Evolutionary conservation across 1,140 invertebrate genomes (phyloP).

Genomic region (Pseudomyrmex gracilis): DNA sequence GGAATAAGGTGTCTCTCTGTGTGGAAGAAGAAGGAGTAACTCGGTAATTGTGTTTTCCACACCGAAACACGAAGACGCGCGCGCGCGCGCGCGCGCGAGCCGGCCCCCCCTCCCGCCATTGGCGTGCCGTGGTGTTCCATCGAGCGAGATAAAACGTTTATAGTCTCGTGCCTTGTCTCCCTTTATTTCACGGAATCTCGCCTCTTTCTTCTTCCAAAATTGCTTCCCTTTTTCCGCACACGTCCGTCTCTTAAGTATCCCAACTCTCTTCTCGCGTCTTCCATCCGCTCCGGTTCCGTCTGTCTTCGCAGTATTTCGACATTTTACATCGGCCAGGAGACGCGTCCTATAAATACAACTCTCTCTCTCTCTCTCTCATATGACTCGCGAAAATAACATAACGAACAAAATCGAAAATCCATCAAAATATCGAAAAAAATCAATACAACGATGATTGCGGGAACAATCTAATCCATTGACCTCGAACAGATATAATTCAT

Average conservation of each 20-base stretch:
- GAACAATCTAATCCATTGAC: background rate
- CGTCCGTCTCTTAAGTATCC: slow-evolving; percentile 52
- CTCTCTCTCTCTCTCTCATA: no score
- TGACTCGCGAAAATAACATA: no score
- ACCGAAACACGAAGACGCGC: slow-evolving; percentile 44
- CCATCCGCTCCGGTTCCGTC: slow-evolving; percentile 1
- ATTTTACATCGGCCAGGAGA: slow-evolving; percentile 17
- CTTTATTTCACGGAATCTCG: slow-evolving; percentile 46
- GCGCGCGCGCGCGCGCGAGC: no score
- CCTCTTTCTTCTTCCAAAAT: slow-evolving; percentile 56
- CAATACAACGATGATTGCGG: background rate
- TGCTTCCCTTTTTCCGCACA: slow-evolving; percentile 11
- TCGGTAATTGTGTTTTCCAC: slow-evolving; percentile 75
- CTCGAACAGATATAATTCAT: slow-evolving; percentile 19
- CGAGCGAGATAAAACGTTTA: slow-evolving; percentile 73
- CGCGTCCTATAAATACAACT: background rate
- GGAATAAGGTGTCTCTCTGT: background rate
- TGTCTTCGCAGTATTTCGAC: background rate
- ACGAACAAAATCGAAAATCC: slow-evolving; percentile 36
- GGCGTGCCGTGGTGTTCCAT: slow-evolving; percentile 53
- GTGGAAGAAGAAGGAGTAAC: slow-evolving; percentile 29
- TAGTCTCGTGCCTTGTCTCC: slow-evolving; percentile 58
- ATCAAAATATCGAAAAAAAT: slow-evolving; percentile 39
- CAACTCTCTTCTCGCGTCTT: background rate
- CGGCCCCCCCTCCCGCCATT: no score